Conservation (phyloP, 1,140 invertebrate genomes). For the Micrasema minimum region DNA sequence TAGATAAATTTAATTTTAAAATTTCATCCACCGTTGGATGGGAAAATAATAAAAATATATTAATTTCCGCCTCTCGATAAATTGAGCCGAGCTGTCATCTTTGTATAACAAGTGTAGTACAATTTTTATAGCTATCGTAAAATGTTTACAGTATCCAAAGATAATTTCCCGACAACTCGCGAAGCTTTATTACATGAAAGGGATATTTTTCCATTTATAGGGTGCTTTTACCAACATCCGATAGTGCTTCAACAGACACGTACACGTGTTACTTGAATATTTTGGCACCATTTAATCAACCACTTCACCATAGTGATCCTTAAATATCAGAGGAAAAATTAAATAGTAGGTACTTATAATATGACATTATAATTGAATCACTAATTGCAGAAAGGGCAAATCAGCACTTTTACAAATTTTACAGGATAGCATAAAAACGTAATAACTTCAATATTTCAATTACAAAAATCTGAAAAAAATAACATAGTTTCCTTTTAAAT, state of each 20-base stretch:
- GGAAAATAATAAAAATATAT: slow-evolving; percentile 18
- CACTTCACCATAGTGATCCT: too few species aligned
- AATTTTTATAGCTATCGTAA: slow-evolving; percentile 30
- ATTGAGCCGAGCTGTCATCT: slow-evolving; percentile 24
- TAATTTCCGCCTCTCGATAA: slow-evolving; percentile 26
- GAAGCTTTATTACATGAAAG: slow-evolving; percentile 25
- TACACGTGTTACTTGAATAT: background rate
- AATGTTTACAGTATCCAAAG: slow-evolving; percentile 29
- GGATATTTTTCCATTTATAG: slow-evolving; percentile 14
- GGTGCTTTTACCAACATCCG: slow-evolving; percentile 10
- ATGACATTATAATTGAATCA: too few species aligned
- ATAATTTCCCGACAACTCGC: slow-evolving; percentile 35
- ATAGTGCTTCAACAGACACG: slow-evolving; percentile 13
- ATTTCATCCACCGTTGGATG: background rate
- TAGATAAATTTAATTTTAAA: background rate
- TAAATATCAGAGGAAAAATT: too few species aligned
- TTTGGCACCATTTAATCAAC: background rate
- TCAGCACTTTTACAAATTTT: too few species aligned
- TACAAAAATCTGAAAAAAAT: too few species aligned
- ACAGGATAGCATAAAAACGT: too few species aligned
- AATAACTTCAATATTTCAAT: too few species aligned
- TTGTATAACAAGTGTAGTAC: slow-evolving; percentile 18
- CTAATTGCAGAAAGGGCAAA: too few species aligned
- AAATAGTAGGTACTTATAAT: too few species aligned
- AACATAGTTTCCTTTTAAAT: too few species aligned